Conservation (phyloP, 2,797 vertebrate genomes). For the Potorous gilbertii region DNA sequence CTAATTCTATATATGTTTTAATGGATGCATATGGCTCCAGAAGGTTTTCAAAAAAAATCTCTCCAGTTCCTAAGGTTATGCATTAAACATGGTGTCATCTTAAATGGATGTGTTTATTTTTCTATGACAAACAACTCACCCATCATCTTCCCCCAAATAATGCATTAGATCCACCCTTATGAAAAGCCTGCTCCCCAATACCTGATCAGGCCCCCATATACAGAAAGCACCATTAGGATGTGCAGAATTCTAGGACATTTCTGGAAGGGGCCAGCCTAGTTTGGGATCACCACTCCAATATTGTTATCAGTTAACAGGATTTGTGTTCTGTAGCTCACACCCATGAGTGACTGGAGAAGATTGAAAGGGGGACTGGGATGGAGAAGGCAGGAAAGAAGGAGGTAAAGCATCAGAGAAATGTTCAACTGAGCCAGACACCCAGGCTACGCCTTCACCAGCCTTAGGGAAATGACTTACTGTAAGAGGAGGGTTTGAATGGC, state of each 20-base stretch:
- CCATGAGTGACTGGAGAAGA: slow-evolving; percentile 69
- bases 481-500: slow-evolving; percentile 72
- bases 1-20: slow-evolving; percentile 74
- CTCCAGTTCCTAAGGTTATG: slow-evolving; percentile 69
- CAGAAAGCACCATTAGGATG: slow-evolving; percentile 24
- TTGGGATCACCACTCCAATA: neutral
- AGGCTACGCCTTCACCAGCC: slow-evolving; percentile 69
- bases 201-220: slow-evolving; percentile 38
- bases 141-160: slow-evolving; percentile 51
- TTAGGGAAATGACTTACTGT: slow-evolving; percentile 75
- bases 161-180: slow-evolving; percentile 50
- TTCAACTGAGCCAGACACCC: slow-evolving; percentile 69
- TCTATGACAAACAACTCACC: slow-evolving; percentile 71
- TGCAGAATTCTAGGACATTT: slow-evolving; percentile 51
- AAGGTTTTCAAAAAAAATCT: slow-evolving; percentile 75
- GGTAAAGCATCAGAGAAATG: slow-evolving; percentile 6
- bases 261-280: neutral
- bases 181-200: slow-evolving; percentile 64
- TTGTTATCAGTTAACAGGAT: slow-evolving; percentile 76
- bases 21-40: slow-evolving; percentile 75
- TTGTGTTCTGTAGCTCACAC: slow-evolving; percentile 67
- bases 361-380: slow-evolving; percentile 57
- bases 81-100: slow-evolving; percentile 63
- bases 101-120: slow-evolving; percentile 78
- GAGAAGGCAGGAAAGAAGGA: neutral